Evolutionary conservation across 1,140 invertebrate genomes (phyloP), one percentile per base, ranked within the genome.

Genomic region (Bombus superbus): DNA sequence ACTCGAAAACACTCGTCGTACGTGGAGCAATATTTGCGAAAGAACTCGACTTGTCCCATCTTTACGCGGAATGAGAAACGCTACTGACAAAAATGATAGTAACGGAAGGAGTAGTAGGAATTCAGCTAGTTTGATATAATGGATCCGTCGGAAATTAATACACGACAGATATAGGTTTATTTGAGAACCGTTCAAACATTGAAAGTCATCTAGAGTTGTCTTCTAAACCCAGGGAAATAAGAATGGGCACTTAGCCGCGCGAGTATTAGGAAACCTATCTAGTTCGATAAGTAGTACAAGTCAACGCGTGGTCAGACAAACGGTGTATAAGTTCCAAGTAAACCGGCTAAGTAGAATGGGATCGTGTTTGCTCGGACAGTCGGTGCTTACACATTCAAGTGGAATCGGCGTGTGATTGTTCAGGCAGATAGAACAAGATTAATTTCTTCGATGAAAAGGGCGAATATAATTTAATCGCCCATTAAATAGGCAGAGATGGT

Each of bases 321-420:
- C 38, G n/a, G 44, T 35, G 11, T 57, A 57, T 28, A 53, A 53
- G 25, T 28, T 18, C 47, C 11, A 3, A 22, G n/a, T n/a, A 44
- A 71, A 73, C n/a, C 9, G 47, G 13, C 35, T 76, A 76, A 76
- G 47, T 76, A 76, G 74, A 76, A 57, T 32, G 22, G 25, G 40
- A 62, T 44, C 22, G 53, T 62, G 80, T 74, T 81, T 74, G 53
- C 40, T 11, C 69, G 1, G 53, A 4, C 69, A 13, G 35, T 18
- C 44, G 0, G 42, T 40, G 80, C n/a, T 62, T 81, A 35, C 18
- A 44, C 8, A 32, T 47, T 44, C 6, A 35, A 74, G 80, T 59
- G 40, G 22, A 44, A 62, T 28, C 35, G 38, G 47, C 15, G 9
- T 18, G 35, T 5, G 47, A 57, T 38, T 57, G 5, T 76, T 38